Evolutionary conservation across 1,140 invertebrate genomes (phyloP).

Genomic region (Bombus huntii): DNA sequence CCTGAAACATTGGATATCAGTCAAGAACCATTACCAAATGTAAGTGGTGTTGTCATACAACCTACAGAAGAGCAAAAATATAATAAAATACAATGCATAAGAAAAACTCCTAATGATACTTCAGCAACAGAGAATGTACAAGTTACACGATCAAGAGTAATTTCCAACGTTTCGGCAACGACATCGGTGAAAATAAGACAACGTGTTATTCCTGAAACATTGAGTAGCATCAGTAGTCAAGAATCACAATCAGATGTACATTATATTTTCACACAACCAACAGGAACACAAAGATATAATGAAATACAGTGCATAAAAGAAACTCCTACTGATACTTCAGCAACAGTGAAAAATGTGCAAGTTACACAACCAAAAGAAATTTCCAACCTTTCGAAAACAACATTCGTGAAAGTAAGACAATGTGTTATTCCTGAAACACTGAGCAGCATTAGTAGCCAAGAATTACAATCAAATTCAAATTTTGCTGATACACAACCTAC

Average conservation of each 20-base stretch:
- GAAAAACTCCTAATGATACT: not conserved
- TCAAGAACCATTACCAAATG: not conserved
- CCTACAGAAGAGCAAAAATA: not conserved
- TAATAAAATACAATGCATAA: not conserved
- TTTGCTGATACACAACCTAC: no score
- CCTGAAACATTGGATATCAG: conserved; percentile 16
- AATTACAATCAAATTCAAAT: no score
- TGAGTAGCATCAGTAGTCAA: not conserved
- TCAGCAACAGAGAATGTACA: not conserved
- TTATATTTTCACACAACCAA: not conserved
- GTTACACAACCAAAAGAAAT: not conserved
- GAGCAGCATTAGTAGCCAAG: no score
- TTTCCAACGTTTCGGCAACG: not conserved
- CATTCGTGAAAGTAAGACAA: not conserved
- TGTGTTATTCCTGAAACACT: not conserved
- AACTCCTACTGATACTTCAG: not conserved
- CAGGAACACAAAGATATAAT: not conserved
- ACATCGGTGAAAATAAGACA: not conserved
- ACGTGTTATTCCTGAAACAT: not conserved
- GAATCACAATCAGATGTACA: not conserved
- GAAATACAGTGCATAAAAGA: not conserved
- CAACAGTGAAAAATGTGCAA: not conserved
- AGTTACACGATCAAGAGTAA: not conserved
- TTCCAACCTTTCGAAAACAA: not conserved
- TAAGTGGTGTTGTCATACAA: not conserved